phyloP scores from a whole-genome alignment of 2,888 invertebrate genomes.

The Rhodophaea formosa region DNA sequence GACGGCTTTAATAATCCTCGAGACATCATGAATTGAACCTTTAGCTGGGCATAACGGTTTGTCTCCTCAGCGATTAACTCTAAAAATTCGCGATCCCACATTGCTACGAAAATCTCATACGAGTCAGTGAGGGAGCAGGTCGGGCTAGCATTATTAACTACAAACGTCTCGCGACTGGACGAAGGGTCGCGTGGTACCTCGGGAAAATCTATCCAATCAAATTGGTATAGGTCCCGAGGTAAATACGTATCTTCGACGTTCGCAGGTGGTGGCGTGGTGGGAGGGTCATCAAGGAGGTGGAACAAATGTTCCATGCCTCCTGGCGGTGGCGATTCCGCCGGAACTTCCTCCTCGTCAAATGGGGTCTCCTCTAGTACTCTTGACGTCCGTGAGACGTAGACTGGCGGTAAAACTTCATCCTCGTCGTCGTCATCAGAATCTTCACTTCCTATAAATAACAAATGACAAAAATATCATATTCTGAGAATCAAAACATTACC shows the following conservation, averaged over 20 bases:
- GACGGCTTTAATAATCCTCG: not conserved
- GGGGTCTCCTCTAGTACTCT: not conserved
- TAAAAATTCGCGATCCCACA: not conserved
- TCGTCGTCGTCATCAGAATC: not conserved
- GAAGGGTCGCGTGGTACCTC: not conserved
- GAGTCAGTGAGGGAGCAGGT: not conserved
- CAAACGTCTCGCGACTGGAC: not conserved
- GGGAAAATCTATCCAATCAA: not conserved
- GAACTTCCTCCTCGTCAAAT: not conserved
- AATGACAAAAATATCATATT: not conserved
- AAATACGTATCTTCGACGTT: not conserved
- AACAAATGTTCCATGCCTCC: not conserved
- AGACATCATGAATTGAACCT: not conserved
- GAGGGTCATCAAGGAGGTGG: not conserved
- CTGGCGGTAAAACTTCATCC: not conserved
- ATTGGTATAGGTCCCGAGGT: not conserved
- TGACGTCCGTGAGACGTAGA: not conserved
- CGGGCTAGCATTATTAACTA: not conserved
- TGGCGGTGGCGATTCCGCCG: not conserved
- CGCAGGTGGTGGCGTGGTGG: not conserved
- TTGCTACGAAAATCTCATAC: not conserved
- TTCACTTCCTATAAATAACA: not conserved
- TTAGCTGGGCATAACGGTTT: not conserved
- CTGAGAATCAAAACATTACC: not conserved
- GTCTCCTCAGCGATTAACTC: not conserved